These are phyloP conservation scores for Nesogale talazaci DNA, from an alignment of 2,113 vertebrate species.

Conservation along the genomic window DNA sequence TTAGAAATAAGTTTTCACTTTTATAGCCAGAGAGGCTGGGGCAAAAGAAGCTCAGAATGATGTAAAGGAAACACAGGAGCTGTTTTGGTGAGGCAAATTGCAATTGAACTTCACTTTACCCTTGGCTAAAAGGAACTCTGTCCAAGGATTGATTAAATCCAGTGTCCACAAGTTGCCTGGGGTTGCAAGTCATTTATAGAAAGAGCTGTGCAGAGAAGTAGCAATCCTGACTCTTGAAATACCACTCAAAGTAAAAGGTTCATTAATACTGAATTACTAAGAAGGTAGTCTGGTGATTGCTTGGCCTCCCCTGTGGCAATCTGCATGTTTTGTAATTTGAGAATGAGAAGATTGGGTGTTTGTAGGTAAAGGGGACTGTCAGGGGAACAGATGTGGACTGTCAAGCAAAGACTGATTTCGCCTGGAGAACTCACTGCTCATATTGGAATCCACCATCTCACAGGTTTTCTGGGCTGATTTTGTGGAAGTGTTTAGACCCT, in stretches of 20 bases:
- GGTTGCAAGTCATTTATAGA: slow-evolving; percentile 35
- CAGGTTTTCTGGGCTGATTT: background rate
- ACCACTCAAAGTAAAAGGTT: slow-evolving; percentile 17
- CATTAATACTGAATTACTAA: slow-evolving; percentile 38
- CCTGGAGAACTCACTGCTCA: background rate
- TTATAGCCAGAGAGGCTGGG: background rate
- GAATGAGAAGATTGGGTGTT: slow-evolving; percentile 18
- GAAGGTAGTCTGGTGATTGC: background rate
- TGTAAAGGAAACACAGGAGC: slow-evolving; percentile 13
- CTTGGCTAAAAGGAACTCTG: slow-evolving; percentile 25
- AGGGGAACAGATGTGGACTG: background rate
- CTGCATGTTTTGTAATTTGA: slow-evolving; percentile 10
- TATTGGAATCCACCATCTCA: background rate
- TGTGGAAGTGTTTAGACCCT: background rate
- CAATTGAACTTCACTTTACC: background rate
- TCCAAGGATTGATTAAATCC: slow-evolving; percentile 9
- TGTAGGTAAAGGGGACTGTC: background rate
- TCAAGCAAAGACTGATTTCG: background rate
- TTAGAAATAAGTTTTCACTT: slow-evolving; percentile 42
- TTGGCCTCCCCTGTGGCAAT: slow-evolving; percentile 5
- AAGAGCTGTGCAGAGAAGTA: slow-evolving; percentile 3
- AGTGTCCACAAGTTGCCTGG: background rate
- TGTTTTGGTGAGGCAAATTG: slow-evolving; percentile 24
- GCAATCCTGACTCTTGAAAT: slow-evolving; percentile 30
- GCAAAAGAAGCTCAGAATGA: background rate